These are phyloP conservation scores for Aricia artaxerxes DNA, from an alignment of 2,888 invertebrate species.

Conservation along the genomic window DNA sequence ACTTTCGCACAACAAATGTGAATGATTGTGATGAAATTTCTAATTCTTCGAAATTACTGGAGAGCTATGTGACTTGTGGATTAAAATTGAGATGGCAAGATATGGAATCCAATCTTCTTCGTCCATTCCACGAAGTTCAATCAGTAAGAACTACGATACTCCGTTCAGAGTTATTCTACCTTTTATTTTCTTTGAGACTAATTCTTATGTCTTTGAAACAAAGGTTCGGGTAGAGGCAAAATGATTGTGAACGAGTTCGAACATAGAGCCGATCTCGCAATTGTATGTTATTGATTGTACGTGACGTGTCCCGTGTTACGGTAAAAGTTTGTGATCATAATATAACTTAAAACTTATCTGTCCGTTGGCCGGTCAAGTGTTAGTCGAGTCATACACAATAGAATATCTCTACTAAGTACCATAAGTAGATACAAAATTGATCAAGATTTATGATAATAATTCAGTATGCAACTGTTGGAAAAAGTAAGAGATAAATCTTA, in stretches of 20 bases:
- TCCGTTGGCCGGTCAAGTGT: background rate
- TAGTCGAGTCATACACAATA: background rate
- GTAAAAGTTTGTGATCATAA: background rate
- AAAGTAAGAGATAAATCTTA: background rate
- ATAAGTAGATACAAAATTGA: too few relatives aligned
- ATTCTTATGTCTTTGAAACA: background rate
- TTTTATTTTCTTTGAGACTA: background rate
- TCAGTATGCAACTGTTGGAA: background rate
- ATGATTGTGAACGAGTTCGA: background rate
- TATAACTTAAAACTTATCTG: background rate
- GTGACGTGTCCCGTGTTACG: background rate
- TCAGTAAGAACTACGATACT: background rate
- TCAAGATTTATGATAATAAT: too few relatives aligned
- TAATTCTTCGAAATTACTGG: background rate
- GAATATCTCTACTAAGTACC: too few relatives aligned
- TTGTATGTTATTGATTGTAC: slow-evolving; percentile 16
- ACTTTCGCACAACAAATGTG: background rate
- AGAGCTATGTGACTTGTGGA: background rate
- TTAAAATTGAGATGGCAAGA: background rate
- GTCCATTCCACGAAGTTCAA: slow-evolving; percentile 9
- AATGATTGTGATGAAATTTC: background rate
- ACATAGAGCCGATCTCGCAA: background rate
- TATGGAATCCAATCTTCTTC: slow-evolving; percentile 8
- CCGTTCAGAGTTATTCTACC: background rate
- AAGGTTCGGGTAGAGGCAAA: background rate